phyloP scores from a whole-genome alignment of 2,113 vertebrate genomes.

The Coturnix japonica region DNA sequence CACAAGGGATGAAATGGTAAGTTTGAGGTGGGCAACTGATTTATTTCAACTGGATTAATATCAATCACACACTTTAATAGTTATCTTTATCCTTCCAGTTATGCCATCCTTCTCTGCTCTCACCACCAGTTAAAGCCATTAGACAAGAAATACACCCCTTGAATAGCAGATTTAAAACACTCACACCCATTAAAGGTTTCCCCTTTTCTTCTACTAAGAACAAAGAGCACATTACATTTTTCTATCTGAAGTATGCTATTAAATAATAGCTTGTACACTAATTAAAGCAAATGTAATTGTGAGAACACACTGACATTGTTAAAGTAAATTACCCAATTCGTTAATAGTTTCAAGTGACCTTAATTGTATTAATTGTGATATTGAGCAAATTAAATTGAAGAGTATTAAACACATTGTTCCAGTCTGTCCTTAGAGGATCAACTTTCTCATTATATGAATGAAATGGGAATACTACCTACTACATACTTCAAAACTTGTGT shows the following conservation, averaged over 20 bases:
- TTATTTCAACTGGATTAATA: background rate
- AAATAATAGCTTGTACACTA: constrained; percentile 82
- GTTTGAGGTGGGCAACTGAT: background rate
- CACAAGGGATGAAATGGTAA: background rate
- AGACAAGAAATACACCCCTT: background rate
- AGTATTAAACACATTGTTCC: constrained; percentile 80
- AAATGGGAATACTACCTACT: constrained; percentile 66
- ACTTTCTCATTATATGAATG: constrained; percentile 73
- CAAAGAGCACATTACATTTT: constrained; percentile 75
- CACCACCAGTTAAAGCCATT: background rate
- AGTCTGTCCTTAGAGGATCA: constrained; percentile 74
- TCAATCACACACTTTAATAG: background rate
- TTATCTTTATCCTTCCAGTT: constrained; percentile 31
- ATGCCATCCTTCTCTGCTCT: constrained; percentile 15
- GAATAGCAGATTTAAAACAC: constrained; percentile 32
- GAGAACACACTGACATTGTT: constrained; percentile 82
- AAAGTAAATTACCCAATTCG: constrained; percentile 80
- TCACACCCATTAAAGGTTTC: constrained; percentile 65
- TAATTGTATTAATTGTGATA: constrained; percentile 84
- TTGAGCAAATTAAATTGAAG: constrained; percentile 79
- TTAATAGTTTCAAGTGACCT: constrained; percentile 83
- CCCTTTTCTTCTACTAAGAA: constrained; percentile 56
- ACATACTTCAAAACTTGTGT: constrained; percentile 11
- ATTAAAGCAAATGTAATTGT: constrained; percentile 82
- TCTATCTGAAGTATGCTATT: constrained; percentile 73